Evolutionary conservation across 2,797 vertebrate genomes (phyloP).

Genomic region (Tenualosa ilisha): DNA sequence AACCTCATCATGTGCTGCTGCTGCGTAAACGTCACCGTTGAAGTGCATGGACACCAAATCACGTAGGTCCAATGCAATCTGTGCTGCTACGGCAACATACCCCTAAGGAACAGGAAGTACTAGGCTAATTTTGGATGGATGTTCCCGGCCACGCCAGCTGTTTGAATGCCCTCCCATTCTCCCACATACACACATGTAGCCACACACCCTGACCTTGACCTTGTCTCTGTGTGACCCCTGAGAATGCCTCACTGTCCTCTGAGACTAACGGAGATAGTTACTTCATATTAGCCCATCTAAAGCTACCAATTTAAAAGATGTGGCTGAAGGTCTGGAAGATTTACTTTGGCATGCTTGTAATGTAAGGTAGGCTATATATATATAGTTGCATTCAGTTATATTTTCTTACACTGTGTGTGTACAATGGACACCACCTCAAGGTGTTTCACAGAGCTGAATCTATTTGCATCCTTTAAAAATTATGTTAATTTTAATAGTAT

Average conservation of each 20-base stretch:
- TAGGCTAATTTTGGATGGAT: conserved; percentile 18
- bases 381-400: no score
- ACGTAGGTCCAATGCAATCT: neutral
- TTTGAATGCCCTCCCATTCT: neutral
- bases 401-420: no score
- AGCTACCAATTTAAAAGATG: neutral
- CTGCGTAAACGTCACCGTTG: neutral
- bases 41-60: neutral
- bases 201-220: neutral
- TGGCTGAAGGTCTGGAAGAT: neutral
- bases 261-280: neutral
- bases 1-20: neutral
- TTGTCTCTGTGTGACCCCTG: neutral
- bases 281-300: neutral
- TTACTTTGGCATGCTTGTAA: neutral
- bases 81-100: conserved; percentile 10
- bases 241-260: neutral
- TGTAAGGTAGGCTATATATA: neutral
- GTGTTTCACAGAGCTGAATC: no score
- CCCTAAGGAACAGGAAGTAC: conserved; percentile 12
- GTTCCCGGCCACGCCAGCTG: conserved; percentile 13
- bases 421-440: no score
- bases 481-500: no score
- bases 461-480: no score
- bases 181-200: neutral